Conservation (phyloP, 2,797 vertebrate genomes). For the Heliangelus exortis region DNA sequence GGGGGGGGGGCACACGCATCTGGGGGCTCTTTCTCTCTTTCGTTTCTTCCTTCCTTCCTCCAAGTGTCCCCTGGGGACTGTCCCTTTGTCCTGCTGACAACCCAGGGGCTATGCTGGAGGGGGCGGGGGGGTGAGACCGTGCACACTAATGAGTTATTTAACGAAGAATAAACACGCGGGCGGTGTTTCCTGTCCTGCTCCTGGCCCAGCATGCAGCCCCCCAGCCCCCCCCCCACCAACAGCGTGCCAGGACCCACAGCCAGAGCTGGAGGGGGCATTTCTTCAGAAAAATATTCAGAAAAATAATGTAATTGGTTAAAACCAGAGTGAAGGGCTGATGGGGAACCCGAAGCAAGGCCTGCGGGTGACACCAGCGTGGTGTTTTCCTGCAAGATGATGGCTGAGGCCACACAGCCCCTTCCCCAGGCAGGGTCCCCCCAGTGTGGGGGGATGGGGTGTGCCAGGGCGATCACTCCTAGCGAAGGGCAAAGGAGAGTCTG, state of each 20-base stretch:
- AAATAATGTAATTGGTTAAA: slow-evolving; percentile 31
- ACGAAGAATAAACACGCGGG: not conserved
- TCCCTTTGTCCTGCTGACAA: slow-evolving; percentile 43
- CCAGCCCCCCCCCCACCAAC: not conserved
- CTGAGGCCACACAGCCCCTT: not conserved
- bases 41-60: slow-evolving; percentile 2
- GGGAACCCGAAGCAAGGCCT: not conserved
- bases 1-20: not conserved
- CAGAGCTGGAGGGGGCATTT: not conserved
- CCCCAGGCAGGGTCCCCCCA: not conserved
- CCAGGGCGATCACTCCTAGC: not conserved
- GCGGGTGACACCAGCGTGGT: not conserved
- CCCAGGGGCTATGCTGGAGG: not conserved
- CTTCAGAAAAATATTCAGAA: no score
- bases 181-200: not conserved
- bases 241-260: not conserved
- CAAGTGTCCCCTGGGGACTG: not conserved
- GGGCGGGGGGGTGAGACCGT: not conserved
- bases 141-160: not conserved
- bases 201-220: not conserved
- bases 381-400: not conserved
- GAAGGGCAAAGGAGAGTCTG: not conserved
- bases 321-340: not conserved
- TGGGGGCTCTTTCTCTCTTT: not conserved
- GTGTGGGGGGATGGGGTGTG: accelerated